phyloP scores from a whole-genome alignment of 2,888 invertebrate species.

The Crossocerus cetratus region DNA sequence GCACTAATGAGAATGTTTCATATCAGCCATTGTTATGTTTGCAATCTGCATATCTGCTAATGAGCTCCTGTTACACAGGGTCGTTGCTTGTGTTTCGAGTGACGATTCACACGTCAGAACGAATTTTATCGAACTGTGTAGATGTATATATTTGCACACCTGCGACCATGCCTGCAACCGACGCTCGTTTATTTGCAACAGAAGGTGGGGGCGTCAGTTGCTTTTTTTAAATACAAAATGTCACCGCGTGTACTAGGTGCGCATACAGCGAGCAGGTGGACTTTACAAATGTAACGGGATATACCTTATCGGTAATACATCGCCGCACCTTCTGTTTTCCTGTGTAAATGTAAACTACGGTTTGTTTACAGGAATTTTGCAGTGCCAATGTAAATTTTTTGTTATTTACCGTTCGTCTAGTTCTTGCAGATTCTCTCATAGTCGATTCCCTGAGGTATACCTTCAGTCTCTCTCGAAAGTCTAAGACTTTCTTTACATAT shows the following conservation, averaged over 20 bases:
- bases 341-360: conserved; percentile 69
- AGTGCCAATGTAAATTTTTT: background rate
- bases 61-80: too few species aligned
- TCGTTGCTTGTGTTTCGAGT: too few species aligned
- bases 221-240: conserved; percentile 74
- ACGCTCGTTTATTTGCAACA: conserved; percentile 14
- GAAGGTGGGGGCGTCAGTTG: background rate
- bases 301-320: conserved; percentile 51
- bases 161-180: background rate
- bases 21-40: too few species aligned
- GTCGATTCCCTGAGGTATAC: too few species aligned
- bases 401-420: too few species aligned
- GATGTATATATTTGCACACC: background rate
- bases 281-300: conserved; percentile 63
- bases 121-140: too few species aligned
- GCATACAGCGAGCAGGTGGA: conserved; percentile 55
- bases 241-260: conserved; percentile 72
- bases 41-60: too few species aligned
- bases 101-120: too few species aligned
- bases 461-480: too few species aligned
- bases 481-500: too few species aligned
- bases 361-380: conserved; percentile 60
- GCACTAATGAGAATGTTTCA: too few species aligned
- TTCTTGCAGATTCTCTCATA: too few species aligned
- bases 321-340: conserved; percentile 67